Base-by-base conservation (phyloP, 2,797 vertebrate species). In the Clamator glandarius region DNA sequence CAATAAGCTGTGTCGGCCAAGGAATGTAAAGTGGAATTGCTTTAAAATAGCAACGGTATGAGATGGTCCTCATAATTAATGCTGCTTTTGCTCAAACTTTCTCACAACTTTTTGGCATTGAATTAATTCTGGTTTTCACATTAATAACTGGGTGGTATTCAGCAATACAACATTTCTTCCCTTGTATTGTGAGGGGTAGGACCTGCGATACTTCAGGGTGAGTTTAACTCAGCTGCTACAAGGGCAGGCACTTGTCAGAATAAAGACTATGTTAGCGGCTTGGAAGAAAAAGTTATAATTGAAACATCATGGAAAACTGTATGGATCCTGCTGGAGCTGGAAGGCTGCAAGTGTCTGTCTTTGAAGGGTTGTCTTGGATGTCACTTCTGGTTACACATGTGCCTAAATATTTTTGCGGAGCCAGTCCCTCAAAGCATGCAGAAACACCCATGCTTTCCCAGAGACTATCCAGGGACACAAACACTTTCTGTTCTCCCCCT, bases 381-480 rank as follows among this genome's bases (percentile, higher is more conserved):
- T 79, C 83, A 76, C 39, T 81, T 78, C 80, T 91, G 74, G 69
- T 95, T 94, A 87, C 86, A 87, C 86, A 83, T 94, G 82, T 86
- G 91, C 94, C 69, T 8, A 86, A 94, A 20, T 42, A 94, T 95
- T 88, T 73, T 73, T 73, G 64, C 36, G 87, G 76, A 66, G 48
- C 61, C 0, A 2, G 12, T 67, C 80, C 52, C 85, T 90, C 63
- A 31, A 58, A 95, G 80, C 80, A 57, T 76, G 73, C 52, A 92
- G 44, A 79, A 92, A 90, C 83, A 92, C 92, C 82, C 87, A 88
- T 44, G 0, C 15, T 0, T 89, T 94, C 88, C 84, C 87, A 92
- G 79, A 90, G 80, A 79, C 77, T 70, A 70, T 67, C 85, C 87
- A 95, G 95, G 89, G 91, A 92, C 79, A 86, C n/a, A 75, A 66